Base-by-base conservation (phyloP, 1,140 invertebrate genomes). In the Ips typographus region DNA sequence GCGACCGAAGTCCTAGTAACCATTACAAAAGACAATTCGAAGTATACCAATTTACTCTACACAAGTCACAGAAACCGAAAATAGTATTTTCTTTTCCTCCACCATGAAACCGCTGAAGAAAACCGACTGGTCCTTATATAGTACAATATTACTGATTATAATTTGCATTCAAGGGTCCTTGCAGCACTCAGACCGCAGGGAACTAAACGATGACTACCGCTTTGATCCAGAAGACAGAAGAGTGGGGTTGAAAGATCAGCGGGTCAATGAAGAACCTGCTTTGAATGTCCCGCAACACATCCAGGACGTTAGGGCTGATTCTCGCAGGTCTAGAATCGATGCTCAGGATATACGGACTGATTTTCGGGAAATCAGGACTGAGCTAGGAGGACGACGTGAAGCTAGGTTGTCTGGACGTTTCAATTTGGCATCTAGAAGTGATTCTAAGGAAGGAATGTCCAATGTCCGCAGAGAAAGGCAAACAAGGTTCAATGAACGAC, bases 281-380 rank as follows among this genome's bases (percentile, higher is more conserved):
- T n/a, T n/a, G 37, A 51, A 40, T 22, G 1, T 40, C 4, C 43
- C 58, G 2, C 4, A 40, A 1, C 39, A 63, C 43, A 58, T 70
- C 42, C 62, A 61, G 53, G 69, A 71, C 51, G 69, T 71, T 42
- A 40, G 63, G 36, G 69, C 69, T 6, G 69, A 71, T 57, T 71
- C 69, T 39, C 56, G 69, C 2, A 55, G 64, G 38, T 65, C 69
- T 22, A 60, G 69, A 71, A 71, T 71, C 40, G 69, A 71, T 36
- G 62, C 69, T 38, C 40, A 55, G n/a, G 69, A 71, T 41, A 71
- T 71, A 37, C 62, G 69, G 5, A 71, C 69, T 3, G 69, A 71
- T 52, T 71, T 71, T 61, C 55, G 69, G 53, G 69, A 71, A 71
- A 71, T 71, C 22, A 65, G 68, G 53, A 58, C 44, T 42, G 68